Evolutionary conservation across 2,888 invertebrate species (phyloP), one percentile per base, ranked within the genome.

Genomic region (Gortyna flavago): DNA sequence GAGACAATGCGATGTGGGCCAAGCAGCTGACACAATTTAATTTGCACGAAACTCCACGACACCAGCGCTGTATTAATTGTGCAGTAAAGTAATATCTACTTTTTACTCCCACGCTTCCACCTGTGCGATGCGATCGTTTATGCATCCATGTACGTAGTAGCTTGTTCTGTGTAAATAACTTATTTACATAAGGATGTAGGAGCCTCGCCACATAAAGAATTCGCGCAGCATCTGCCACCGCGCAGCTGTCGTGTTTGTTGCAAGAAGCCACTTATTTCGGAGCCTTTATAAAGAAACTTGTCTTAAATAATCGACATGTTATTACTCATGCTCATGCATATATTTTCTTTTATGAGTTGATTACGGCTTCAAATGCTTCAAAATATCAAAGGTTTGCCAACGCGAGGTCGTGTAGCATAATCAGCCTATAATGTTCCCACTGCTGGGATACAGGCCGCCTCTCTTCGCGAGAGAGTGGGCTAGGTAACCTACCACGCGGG

Each of bases 21-120:
- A 95, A 94, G 93, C 93, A 94, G 93, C 95, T 96, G 96, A 95
- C 96, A 96, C 95, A 95, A 96, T 96, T 96, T 93, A 94, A 94
- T 96, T 95, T 94, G 93, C 92, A 92, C 93, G 92, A 94, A 95
- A 93, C 90, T 87, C 90, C 87, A 59, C 69, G 66, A 48, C 72
- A 73, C 48, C 67, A 62, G 86, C 88, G 88, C 87, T 88, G 89
- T 90, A 91, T 89, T 93, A 92, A 92, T 91, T 92, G 90, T 92
- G 90, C 89, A 89, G 85, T 89, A 91, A 90, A 90, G 86, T 89
- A 92, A 91, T 90, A 89, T 90, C 89, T 85, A 87, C 88, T 89
- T 92, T 92, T 92, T 91, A 91, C 88, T 95, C 94, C 91, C 94
- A 95, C 94, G 94, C 92, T 94, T 93, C 93, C 90, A 93, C 92